These are phyloP conservation scores for Centropus unirufus DNA, from an alignment of 2,113 vertebrate genomes.

Conservation along the genomic window DNA sequence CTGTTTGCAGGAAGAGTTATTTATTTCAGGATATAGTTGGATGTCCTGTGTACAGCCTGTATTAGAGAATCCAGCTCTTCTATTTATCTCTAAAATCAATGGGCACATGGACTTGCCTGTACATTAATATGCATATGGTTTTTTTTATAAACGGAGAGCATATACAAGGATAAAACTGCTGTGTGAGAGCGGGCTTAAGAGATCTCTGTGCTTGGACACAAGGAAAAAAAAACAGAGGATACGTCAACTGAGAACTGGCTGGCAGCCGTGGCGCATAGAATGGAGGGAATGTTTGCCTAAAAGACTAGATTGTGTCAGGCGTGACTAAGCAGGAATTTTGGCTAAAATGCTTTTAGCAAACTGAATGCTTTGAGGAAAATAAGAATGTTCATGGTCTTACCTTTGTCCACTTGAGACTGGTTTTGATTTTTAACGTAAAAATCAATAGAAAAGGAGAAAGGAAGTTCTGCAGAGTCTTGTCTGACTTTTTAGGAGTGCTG, in stretches of 20 bases:
- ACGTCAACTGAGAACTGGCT: conserved; percentile 19
- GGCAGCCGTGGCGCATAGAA: background rate
- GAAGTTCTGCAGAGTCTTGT: background rate
- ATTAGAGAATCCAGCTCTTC: background rate
- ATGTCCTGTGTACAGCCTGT: background rate
- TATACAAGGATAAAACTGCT: conserved; percentile 3
- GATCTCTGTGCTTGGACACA: background rate
- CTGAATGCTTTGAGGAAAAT: conserved; percentile 22
- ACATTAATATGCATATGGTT: background rate
- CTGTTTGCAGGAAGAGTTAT: background rate
- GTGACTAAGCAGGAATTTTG: conserved; percentile 63
- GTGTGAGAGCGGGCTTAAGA: background rate
- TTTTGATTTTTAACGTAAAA: background rate
- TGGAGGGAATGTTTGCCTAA: conserved; percentile 9
- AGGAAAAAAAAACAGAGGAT: background rate
- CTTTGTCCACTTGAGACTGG: background rate
- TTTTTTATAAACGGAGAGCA: background rate
- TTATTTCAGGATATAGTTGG: background rate
- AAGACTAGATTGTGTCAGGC: conserved; percentile 50
- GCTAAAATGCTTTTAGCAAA: conserved; percentile 6
- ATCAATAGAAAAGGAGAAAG: background rate
- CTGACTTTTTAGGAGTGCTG: conserved; percentile 9
- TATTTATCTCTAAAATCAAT: background rate
- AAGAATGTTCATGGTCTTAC: background rate
- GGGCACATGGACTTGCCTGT: background rate